phyloP scores from a whole-genome alignment of 2,113 vertebrate species.

The Cochlearius cochlearius region DNA sequence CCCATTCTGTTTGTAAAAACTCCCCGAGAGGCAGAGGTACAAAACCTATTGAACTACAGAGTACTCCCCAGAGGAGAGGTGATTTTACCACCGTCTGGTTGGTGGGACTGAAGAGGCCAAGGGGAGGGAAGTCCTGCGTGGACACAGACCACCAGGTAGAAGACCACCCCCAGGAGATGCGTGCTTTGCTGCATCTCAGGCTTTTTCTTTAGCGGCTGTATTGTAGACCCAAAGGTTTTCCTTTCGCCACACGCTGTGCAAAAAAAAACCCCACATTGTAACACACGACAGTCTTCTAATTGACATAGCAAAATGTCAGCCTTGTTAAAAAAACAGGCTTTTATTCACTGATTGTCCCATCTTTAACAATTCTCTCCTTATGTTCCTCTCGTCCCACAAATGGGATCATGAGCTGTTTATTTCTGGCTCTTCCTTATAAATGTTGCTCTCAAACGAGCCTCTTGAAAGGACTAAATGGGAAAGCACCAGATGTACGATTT shows the following conservation, averaged over 20 bases:
- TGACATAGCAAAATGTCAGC: neutral
- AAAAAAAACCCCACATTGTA: neutral
- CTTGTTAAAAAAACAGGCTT: neutral
- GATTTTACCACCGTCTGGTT: neutral
- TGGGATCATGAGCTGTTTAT: neutral
- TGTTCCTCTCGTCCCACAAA: neutral
- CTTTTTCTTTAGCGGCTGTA: neutral
- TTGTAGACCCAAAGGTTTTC: neutral
- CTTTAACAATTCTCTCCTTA: neutral
- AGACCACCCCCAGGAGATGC: neutral
- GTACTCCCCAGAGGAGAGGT: neutral
- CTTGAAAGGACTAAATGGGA: neutral
- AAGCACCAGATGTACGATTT: neutral
- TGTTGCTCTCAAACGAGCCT: neutral
- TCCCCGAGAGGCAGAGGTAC: neutral
- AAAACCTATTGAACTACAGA: neutral
- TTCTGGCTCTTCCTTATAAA: constrained; percentile 1
- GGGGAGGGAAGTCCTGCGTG: neutral
- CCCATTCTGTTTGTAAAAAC: neutral
- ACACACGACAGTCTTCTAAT: neutral
- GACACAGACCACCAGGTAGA: neutral
- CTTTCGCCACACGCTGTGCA: neutral
- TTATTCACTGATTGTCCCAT: neutral
- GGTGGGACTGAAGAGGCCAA: neutral
- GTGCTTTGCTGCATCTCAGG: neutral